These are phyloP conservation scores for Pseudoatta argentina DNA, from an alignment of 1,140 invertebrate species.

Conservation along the genomic window DNA sequence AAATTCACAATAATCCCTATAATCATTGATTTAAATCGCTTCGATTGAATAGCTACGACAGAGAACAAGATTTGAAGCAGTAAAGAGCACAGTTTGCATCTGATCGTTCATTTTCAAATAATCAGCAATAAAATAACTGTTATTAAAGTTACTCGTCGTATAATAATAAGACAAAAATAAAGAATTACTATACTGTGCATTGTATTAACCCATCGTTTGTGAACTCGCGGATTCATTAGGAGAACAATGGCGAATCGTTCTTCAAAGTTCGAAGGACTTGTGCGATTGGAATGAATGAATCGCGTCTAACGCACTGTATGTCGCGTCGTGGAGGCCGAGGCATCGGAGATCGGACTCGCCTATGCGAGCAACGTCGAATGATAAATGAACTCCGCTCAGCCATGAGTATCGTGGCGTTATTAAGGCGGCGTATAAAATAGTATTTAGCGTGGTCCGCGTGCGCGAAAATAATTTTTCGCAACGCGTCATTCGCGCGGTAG, in stretches of 20 bases:
- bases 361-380: slow-evolving; percentile 74
- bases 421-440: slow-evolving; percentile 84
- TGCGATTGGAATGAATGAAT: slow-evolving; percentile 73
- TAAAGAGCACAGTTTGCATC: not conserved
- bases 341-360: slow-evolving; percentile 59
- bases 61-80: not conserved
- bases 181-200: not conserved
- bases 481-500: slow-evolving; percentile 3
- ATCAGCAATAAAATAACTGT: slow-evolving; percentile 27
- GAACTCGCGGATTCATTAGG: not conserved
- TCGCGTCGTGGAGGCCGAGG: slow-evolving; percentile 67
- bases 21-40: not conserved
- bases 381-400: slow-evolving; percentile 83
- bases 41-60: not conserved
- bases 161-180: not conserved
- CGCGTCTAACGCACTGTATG: slow-evolving; percentile 75
- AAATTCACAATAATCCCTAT: not conserved
- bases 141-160: not conserved
- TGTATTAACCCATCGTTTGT: slow-evolving; percentile 2
- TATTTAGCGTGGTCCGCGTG: slow-evolving; percentile 62
- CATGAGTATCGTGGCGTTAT: slow-evolving; percentile 82
- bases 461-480: slow-evolving; percentile 38
- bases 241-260: slow-evolving; percentile 57
- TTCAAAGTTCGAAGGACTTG: slow-evolving; percentile 54
- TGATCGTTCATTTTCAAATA: not conserved